Percentiles rank a stretch among this genome's conserved stretches.
Evolutionary conservation across 2,113 vertebrate genomes (phyloP).

Genomic region (Craseonycteris thonglongyai): DNA sequence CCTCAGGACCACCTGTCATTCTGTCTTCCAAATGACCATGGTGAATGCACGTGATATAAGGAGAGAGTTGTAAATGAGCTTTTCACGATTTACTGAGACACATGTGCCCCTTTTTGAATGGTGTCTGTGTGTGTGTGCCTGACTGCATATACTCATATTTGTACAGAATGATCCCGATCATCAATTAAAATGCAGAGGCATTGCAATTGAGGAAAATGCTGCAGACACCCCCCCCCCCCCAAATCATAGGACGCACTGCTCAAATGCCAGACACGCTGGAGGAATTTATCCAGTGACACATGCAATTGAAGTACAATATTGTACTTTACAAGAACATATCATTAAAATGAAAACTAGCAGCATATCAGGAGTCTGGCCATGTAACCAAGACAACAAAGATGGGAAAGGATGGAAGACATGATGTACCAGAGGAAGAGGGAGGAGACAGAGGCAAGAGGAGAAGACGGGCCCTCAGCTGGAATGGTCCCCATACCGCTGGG

Average conservation of each 20-base stretch:
- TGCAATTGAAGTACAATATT: conserved; percentile 78
- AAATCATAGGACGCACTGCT: conserved; percentile 66
- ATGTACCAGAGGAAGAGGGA: conserved; percentile 34
- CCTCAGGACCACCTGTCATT: neutral
- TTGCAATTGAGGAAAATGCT: conserved; percentile 42
- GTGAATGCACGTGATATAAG: neutral
- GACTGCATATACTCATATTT: neutral
- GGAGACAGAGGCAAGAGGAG: conserved; percentile 49
- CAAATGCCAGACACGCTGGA: conserved; percentile 75
- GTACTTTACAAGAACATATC: conserved; percentile 76
- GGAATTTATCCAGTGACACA: conserved; percentile 79
- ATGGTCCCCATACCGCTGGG: neutral
- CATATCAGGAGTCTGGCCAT: conserved; percentile 71
- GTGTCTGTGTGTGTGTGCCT: neutral
- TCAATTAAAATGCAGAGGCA: conserved; percentile 66
- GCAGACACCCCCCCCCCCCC: conserved; percentile 66
- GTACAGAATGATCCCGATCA: conserved; percentile 53
- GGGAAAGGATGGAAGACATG: conserved; percentile 63
- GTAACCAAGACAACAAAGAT: conserved; percentile 86
- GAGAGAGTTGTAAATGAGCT: conserved; percentile 51
- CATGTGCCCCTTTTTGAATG: conserved; percentile 32
- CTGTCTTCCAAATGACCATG: conserved; percentile 9
- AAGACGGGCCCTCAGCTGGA: neutral
- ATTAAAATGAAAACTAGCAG: conserved; percentile 81
- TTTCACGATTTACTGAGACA: conserved; percentile 49